phyloP scores from a whole-genome alignment of 2,888 invertebrate genomes.

The Zhengitettix transpicula region DNA sequence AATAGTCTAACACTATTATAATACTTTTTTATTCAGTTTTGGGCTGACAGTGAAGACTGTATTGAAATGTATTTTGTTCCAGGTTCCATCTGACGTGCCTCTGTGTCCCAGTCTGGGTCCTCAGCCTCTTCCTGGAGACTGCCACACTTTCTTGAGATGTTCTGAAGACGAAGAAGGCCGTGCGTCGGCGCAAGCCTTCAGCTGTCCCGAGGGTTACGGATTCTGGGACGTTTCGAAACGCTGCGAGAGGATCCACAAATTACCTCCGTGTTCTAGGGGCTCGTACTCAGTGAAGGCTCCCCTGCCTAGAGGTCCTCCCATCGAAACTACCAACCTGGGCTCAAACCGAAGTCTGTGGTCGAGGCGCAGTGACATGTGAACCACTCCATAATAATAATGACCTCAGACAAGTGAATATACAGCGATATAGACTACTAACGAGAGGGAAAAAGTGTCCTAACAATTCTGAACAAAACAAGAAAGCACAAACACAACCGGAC shows the following conservation, averaged over 20 bases:
- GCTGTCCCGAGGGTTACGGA: constrained; percentile 57
- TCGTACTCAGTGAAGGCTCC: not conserved
- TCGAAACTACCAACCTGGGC: not conserved
- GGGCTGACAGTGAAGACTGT: not conserved
- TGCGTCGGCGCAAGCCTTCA: constrained; percentile 33
- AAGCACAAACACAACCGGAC: too few species aligned
- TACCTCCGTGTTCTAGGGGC: constrained; percentile 11
- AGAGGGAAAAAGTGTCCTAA: too few species aligned
- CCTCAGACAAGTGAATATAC: too few species aligned
- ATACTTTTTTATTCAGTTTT: not conserved
- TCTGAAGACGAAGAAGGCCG: constrained; percentile 43
- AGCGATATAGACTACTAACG: too few species aligned
- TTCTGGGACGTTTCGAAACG: constrained; percentile 54
- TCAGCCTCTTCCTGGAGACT: constrained; percentile 50
- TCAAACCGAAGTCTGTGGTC: not conserved
- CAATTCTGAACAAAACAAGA: too few species aligned
- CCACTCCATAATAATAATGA: too few species aligned
- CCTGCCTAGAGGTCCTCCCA: not conserved
- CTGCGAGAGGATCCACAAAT: constrained; percentile 11
- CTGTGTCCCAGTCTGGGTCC: constrained; percentile 48
- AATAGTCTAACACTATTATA: too few species aligned
- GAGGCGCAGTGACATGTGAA: too few species aligned
- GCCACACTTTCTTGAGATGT: constrained; percentile 56
- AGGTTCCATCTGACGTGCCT: constrained; percentile 1
- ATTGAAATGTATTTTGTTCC: constrained; percentile 10